Evolutionary conservation across 2,888 invertebrate species (phyloP), one percentile per base, ranked within the genome.

Genomic region (Chymomyza procnemis): DNA sequence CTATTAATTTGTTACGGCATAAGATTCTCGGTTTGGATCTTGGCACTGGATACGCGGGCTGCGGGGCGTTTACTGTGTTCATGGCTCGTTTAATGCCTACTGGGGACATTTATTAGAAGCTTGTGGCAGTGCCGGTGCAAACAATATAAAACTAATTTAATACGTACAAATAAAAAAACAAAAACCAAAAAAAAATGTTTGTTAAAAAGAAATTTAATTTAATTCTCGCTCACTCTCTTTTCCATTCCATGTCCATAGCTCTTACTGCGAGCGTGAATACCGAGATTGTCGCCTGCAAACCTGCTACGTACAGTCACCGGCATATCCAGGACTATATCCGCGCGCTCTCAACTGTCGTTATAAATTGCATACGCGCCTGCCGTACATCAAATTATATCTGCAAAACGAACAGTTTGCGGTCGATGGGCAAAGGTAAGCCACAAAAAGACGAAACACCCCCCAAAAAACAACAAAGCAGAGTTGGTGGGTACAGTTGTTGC

Each of bases 341-440:
- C 93, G 97, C 69, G 96, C 97, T 86, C 93, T 97, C 75, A 96
- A 97, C 90, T 97, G 97, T 93, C 95, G 96, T 88, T 97, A 97
- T 90, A 95, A 96, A 87, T 93, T 97, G 62, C 97, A 97, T 92
- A 97, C 97, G 4, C 92, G 96, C 52, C 93, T 96, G 87, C 96
- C 97, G 21, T 97, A 96, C 92, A 97, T 97, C 89, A 96, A 96
- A 91, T 92, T 97, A 80, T 96, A 97, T 92, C 96, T 97, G 85
- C 97, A 97, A 90, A 97, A 97, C 90, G 97, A 97, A 90, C 97
- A 97, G 90, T 97, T 97, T 92, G 97, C 97, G 90, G 96, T 97
- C 80, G 97, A 97, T 85, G 97, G 97, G 1, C 97, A 97, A 88
- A 93, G 91, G 91, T 91, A 80, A 89, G 90, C 46, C 34, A 58